Conservation (phyloP, 1,140 invertebrate genomes). For the Ceratosolen fusciceps region DNA sequence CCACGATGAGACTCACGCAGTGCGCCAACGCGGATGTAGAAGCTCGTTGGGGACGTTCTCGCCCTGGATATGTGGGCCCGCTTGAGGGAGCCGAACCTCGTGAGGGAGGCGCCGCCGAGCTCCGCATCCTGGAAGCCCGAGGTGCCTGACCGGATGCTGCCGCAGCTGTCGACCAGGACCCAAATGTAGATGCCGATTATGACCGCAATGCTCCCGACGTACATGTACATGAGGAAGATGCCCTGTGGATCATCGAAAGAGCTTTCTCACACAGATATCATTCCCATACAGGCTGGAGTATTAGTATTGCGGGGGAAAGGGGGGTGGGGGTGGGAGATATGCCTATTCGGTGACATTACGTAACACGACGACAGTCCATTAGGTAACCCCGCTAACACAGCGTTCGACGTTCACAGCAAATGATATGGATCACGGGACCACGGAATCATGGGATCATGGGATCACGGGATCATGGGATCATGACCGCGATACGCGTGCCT, state of each 20-base stretch:
- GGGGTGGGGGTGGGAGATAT: too few species aligned
- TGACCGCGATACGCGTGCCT: too few species aligned
- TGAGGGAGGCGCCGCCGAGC: slow-evolving; percentile 68
- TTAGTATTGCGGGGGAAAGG: too few species aligned
- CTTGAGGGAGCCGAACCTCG: slow-evolving; percentile 74
- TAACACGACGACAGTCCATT: too few species aligned
- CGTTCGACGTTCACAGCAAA: too few species aligned
- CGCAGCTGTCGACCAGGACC: slow-evolving; percentile 75
- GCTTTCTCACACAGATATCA: too few species aligned
- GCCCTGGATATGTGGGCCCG: slow-evolving; percentile 73
- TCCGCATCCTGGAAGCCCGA: slow-evolving; percentile 65
- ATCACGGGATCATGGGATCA: too few species aligned
- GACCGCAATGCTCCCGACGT: slow-evolving; percentile 76
- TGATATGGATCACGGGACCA: too few species aligned
- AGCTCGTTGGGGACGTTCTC: slow-evolving; percentile 75
- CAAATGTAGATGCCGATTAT: slow-evolving; percentile 79
- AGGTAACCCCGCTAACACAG: too few species aligned
- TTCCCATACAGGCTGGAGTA: too few species aligned
- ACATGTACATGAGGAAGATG: slow-evolving; percentile 77
- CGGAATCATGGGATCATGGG: too few species aligned
- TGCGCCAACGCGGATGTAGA: slow-evolving; percentile 79
- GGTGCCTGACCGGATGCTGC: slow-evolving; percentile 60
- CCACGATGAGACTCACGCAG: slow-evolving; percentile 75
- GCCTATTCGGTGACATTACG: too few species aligned
- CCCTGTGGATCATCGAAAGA: slow-evolving; percentile 68